phyloP scores from a whole-genome alignment of 2,797 vertebrate genomes.

The Gambusia yucatana region DNA sequence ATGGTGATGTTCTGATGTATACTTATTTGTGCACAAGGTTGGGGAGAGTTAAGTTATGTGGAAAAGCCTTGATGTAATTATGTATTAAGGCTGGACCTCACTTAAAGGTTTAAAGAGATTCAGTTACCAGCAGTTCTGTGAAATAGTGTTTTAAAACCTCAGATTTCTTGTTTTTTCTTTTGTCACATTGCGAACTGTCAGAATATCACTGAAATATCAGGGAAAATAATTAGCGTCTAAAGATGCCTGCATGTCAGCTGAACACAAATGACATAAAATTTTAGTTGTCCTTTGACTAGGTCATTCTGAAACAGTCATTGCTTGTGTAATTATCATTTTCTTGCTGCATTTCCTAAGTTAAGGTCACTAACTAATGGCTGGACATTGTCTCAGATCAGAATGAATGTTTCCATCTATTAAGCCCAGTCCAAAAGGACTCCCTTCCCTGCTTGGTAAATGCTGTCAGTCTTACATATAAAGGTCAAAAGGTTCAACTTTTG shows the following conservation, averaged over 20 bases:
- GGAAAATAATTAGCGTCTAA: not conserved
- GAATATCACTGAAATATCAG: not conserved
- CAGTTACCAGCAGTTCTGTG: not conserved
- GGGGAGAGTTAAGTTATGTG: constrained; percentile 63
- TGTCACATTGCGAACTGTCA: not conserved
- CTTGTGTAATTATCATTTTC: constrained; percentile 1
- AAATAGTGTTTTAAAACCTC: not conserved
- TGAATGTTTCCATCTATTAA: not conserved
- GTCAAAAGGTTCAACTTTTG: not conserved
- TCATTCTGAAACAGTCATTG: not conserved
- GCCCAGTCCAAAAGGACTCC: too few species aligned
- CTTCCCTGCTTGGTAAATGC: not conserved
- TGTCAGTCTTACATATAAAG: not conserved
- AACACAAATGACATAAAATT: not conserved
- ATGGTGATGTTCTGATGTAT: constrained; percentile 74
- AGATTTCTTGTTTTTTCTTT: not conserved
- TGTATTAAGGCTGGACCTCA: constrained; percentile 7
- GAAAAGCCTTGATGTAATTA: constrained; percentile 41
- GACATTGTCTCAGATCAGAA: not conserved
- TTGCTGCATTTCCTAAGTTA: not conserved
- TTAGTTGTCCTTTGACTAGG: not conserved
- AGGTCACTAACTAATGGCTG: not conserved
- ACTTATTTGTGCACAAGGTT: constrained; percentile 70
- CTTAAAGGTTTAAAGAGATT: not conserved
- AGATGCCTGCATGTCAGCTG: not conserved